Evolutionary conservation across 2,797 vertebrate genomes (phyloP), one percentile per base, ranked within the genome.

Genomic region (Peromyscus attwateri): DNA sequence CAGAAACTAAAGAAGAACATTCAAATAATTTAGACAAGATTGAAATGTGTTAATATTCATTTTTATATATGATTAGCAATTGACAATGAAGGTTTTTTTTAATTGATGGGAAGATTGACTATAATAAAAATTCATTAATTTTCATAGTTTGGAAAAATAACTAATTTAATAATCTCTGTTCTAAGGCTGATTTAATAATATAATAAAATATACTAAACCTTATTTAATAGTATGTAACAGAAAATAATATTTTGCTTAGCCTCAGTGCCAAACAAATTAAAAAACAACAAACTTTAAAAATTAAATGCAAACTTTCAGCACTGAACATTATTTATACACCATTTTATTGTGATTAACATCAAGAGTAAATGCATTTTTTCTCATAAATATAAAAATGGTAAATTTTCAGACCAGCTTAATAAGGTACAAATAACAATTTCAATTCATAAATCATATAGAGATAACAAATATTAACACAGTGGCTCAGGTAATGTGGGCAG

Each of bases 171-270:
- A 16, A 82, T 55, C 4, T 46, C 12, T 11, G 3, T 0, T 66
- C 29, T 87, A 81, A 87, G 60, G 4, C 6, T 76, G 82, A 88
- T 91, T 93, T 87, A 87, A 40, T 68, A 95, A 92, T 60, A 91
- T 29, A 1, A 80, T 68, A 85, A 66, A n/a, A n/a, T 91, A 76
- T 82, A 64, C 37, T 23, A 70, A 82, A 55, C 8, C 9, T 76
- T 91, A 87, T 94, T 95, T 92, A 92, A 40, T 70, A 94, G 84
- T 71, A 93, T 40, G 3, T 76, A 25, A 5, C 25, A 96, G 87
- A 57, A 95, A 97, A 60, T 27, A 94, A 95, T 94, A 91, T 25
- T 68, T n/a, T 11, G 27, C 23, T 87, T 88, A 77, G 1, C 5
- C 9, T 68, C 40, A 55, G 25, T 76, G 3, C 1, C 57, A 89